Evolutionary conservation across 2,888 invertebrate genomes (phyloP), one percentile per base, ranked within the genome.

Genomic region (Plagodis pulveraria): DNA sequence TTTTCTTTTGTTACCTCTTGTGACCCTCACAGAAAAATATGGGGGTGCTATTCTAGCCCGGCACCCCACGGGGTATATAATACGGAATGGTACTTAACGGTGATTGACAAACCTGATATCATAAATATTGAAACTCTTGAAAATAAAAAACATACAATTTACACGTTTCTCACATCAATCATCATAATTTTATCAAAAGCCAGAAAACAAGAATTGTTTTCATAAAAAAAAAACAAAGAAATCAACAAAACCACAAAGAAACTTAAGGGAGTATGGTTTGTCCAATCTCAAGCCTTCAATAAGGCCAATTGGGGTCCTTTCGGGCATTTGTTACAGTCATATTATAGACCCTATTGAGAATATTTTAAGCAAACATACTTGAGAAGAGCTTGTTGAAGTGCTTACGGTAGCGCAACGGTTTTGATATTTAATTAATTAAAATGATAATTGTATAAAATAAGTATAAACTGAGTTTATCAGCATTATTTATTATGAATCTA

Each of bases 301-400:
- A 77, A 81, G 75, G 80, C 78, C 83, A 85, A 87, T 86, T 87
- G 80, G 73, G 77, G 75, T 77, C 73, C 73, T 78, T 83, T 81
- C 76, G 76, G 76, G 74, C 80, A 83, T 85, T 85, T 81, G 84
- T 81, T 83, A 77, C 72, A 83, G 80, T 83, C 73, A 77, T 73
- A 71, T 22, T 22, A 22, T 66, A 78, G 77, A 70, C 70, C 71
- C 78, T 78, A 71, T 81, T 79, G 84, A 84, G 83, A 83, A 85
- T 84, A 83, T 89, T 89, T 89, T 84, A 81, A 88, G 87, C 87
- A 90, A 90, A 90, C 88, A 87, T 71, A 87, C 90, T 87, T 84
- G 80, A 84, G 78, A 74, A 82, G 83, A 83, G 80, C 83, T 80
- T 74, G 70, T 76, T 70, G 69, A 73, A 66, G 44, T 55, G 74